Percentiles rank a stretch among this genome's conserved stretches.
Conservation (phyloP, 1,140 invertebrate species). For the Sitobion miscanthi region DNA sequence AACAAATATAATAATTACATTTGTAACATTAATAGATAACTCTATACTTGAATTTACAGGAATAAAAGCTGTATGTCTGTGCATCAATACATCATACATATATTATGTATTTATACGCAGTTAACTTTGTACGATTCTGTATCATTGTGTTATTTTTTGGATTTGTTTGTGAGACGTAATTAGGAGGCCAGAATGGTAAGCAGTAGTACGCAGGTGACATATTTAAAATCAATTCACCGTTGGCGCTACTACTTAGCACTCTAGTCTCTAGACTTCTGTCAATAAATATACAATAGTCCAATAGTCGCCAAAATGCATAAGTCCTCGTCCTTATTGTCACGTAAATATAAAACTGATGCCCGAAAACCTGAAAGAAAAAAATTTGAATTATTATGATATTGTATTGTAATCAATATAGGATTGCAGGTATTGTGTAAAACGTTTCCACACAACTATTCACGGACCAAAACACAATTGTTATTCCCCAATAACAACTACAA, state of each 20-base stretch:
- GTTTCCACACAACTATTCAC: neutral
- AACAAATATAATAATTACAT: neutral
- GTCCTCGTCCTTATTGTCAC: neutral
- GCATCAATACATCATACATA: neutral
- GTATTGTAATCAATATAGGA: neutral
- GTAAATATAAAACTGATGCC: neutral
- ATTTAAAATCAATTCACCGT: conserved; percentile 57
- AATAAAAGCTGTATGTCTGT: neutral
- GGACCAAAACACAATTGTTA: neutral
- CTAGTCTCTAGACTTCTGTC: conserved; percentile 53
- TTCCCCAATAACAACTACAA: neutral
- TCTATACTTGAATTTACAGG: neutral
- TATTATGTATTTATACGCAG: neutral
- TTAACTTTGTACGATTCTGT: neutral
- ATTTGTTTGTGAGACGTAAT: conserved; percentile 36
- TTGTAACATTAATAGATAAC: neutral
- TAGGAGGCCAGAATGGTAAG: conserved; percentile 57
- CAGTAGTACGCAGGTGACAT: conserved; percentile 58
- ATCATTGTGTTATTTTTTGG: neutral
- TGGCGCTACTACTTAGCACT: conserved; percentile 58
- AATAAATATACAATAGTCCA: neutral
- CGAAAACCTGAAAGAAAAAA: conserved; percentile 26
- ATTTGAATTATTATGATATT: neutral
- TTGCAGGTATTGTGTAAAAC: neutral
- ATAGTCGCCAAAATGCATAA: neutral